These are phyloP conservation scores for Brachionus rotundiformis DNA, from an alignment of 1,140 invertebrate species.

Conservation along the genomic window DNA sequence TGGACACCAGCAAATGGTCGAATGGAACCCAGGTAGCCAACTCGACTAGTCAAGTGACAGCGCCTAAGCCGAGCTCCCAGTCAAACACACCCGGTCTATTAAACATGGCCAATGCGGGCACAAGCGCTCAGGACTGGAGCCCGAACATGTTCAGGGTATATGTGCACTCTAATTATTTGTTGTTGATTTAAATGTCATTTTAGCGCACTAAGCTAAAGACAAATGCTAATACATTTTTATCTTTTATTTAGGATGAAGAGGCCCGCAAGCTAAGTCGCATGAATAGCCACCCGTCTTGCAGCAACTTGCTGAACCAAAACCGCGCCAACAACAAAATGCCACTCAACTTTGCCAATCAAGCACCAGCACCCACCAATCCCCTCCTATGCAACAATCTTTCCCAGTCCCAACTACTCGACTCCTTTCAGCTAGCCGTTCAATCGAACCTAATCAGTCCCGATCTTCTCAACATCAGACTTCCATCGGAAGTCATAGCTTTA, in stretches of 20 bases:
- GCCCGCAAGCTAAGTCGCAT: not conserved
- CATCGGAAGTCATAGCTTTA: not conserved
- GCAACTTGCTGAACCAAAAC: not conserved
- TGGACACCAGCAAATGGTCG: slow-evolving; percentile 50
- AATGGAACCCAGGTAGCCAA: not conserved
- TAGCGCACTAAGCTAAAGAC: not conserved
- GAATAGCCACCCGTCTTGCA: not conserved
- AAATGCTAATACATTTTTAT: not conserved
- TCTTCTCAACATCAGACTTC: slow-evolving; percentile 40
- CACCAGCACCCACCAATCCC: not conserved
- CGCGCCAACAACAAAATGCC: not conserved
- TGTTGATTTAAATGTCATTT: not conserved
- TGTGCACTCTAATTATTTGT: not conserved
- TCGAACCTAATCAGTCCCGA: slow-evolving; percentile 9
- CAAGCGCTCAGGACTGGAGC: not conserved
- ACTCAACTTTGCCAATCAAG: not conserved
- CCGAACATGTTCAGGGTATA: slow-evolving; percentile 5
- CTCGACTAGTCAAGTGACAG: not conserved
- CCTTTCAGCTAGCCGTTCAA: slow-evolving; percentile 15
- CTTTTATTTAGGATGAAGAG: not conserved
- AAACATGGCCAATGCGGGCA: not conserved
- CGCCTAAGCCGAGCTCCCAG: not conserved
- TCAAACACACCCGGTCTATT: not conserved
- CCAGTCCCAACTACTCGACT: slow-evolving; percentile 15
- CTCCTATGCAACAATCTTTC: not conserved